Percentiles rank a stretch among this genome's conserved stretches.
Conservation (phyloP, 2,113 vertebrate genomes). For the Chaetodon auriga region DNA sequence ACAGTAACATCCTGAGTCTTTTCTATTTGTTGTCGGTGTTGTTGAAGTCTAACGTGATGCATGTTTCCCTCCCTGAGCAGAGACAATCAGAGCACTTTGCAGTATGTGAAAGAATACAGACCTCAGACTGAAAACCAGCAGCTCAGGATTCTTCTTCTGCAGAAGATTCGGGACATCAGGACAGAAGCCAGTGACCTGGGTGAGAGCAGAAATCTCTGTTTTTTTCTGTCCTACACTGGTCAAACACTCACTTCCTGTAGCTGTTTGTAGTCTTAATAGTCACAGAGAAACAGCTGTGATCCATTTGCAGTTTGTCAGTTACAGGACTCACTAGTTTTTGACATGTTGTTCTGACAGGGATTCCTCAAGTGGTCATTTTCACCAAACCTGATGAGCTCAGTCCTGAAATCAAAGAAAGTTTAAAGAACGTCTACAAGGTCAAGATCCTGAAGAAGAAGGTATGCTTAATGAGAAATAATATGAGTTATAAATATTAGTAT, state of each 20-base stretch:
- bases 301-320: not conserved
- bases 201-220: slow-evolving; percentile 1
- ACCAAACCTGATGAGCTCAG: slow-evolving; percentile 30
- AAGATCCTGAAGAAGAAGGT: not conserved
- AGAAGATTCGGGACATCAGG: not conserved
- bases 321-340: not conserved
- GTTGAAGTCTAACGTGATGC: no score
- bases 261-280: not conserved
- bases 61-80: no score
- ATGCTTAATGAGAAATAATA: not conserved
- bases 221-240: no score
- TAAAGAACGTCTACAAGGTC: slow-evolving; percentile 24
- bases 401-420: not conserved
- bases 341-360: slow-evolving; percentile 2
- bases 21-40: no score
- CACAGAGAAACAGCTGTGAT: not conserved
- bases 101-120: no score
- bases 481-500: not conserved
- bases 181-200: not conserved
- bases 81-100: no score
- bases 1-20: no score
- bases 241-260: not conserved
- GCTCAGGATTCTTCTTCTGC: slow-evolving; percentile 26
- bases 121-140: not conserved
- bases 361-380: slow-evolving; percentile 41